Conservation (phyloP, 2,113 vertebrate genomes). For the Trogon melanurus region DNA sequence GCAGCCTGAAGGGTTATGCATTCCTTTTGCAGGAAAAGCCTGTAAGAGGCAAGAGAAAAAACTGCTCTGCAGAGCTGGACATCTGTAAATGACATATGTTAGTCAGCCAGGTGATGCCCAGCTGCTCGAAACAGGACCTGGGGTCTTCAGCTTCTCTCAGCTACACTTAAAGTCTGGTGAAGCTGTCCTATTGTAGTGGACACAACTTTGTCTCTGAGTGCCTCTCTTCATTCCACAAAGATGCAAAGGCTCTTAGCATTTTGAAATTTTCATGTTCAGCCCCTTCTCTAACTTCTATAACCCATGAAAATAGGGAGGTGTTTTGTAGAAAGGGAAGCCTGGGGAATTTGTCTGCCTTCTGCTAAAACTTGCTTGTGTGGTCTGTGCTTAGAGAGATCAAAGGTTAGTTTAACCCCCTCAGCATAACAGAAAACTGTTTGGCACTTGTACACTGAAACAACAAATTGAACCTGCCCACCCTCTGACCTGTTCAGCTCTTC, state of each 20-base stretch:
- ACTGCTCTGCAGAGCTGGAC: background rate
- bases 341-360: background rate
- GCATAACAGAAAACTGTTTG: background rate
- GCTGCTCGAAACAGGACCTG: background rate
- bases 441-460: accelerated
- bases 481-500: slow-evolving; percentile 21
- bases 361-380: background rate
- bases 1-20: background rate
- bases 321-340: background rate
- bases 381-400: background rate
- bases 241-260: background rate
- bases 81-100: background rate
- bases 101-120: background rate
- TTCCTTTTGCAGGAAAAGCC: background rate
- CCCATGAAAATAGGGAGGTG: background rate
- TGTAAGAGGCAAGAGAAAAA: background rate
- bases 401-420: background rate
- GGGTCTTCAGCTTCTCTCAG: background rate
- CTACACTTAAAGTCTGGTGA: background rate
- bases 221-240: background rate
- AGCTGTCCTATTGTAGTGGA: background rate
- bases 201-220: background rate
- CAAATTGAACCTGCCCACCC: slow-evolving; percentile 38
- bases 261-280: background rate
- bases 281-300: background rate